Percentiles rank a stretch among this genome's conserved stretches.
phyloP scores from a whole-genome alignment of 2,888 invertebrate genomes.

The Bellardia pandia region DNA sequence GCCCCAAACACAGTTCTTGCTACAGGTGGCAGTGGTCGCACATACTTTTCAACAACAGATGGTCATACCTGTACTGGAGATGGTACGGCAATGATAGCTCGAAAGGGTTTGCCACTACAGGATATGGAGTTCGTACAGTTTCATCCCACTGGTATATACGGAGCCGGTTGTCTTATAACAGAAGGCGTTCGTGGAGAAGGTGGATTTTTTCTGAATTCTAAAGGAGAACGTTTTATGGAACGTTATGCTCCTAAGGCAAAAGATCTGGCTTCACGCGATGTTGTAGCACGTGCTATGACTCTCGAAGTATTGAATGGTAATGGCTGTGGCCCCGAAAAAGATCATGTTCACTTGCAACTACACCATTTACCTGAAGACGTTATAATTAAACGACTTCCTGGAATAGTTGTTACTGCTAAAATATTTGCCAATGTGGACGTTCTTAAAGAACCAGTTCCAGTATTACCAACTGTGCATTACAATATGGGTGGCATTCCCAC shows the following conservation, averaged over 20 bases:
- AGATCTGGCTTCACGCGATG: conserved; percentile 98
- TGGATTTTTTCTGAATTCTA: conserved; percentile 97
- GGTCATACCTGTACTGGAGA: conserved; percentile 99
- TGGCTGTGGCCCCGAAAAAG: conserved; percentile 97
- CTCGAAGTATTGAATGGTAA: conserved; percentile 98
- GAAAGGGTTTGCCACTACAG: conserved; percentile 95
- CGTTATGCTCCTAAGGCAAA: conserved; percentile 98
- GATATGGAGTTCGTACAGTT: conserved; percentile 99
- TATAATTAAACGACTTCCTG: conserved; percentile 91
- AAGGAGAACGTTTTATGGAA: conserved; percentile 99
- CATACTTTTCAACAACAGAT: conserved; percentile 98
- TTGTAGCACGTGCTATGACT: conserved; percentile 98
- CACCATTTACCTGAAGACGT: conserved; percentile 97
- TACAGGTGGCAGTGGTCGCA: conserved; percentile 94
- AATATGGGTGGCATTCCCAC: conserved; percentile 99
- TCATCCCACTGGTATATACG: conserved; percentile 99
- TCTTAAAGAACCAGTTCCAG: conserved; percentile 99
- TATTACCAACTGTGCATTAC: conserved; percentile 99
- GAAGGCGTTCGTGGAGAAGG: conserved; percentile 99
- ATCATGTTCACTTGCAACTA: conserved; percentile 96
- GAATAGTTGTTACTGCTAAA: conserved; percentile 99
- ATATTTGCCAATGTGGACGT: conserved; percentile 99
- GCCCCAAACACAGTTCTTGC: conserved; percentile 89
- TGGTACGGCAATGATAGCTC: conserved; percentile 97
- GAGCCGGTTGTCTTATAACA: conserved; percentile 98